phyloP scores from a whole-genome alignment of 2,113 vertebrate genomes.

The Emydocephalus ijimae region DNA sequence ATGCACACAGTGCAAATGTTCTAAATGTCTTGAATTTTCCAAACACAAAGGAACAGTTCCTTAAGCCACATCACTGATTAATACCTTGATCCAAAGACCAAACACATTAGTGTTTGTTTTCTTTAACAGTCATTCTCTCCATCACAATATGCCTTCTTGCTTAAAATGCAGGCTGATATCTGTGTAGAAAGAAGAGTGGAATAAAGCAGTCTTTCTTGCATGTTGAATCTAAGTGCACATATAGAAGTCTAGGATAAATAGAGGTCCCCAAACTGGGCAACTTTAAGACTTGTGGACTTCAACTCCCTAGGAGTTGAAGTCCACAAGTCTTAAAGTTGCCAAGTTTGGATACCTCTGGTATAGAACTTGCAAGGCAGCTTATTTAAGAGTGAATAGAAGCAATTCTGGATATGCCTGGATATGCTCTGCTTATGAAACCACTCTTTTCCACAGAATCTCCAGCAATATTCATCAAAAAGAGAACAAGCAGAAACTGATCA shows the following conservation, averaged over 20 bases:
- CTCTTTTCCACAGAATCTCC: neutral
- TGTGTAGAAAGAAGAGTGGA: neutral
- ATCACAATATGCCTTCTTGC: neutral
- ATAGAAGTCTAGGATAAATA: neutral
- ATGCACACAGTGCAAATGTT: neutral
- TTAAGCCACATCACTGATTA: neutral
- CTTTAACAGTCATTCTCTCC: neutral
- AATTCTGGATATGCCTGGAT: neutral
- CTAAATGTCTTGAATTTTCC: neutral
- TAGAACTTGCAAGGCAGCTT: neutral
- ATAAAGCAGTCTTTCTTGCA: neutral
- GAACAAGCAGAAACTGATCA: neutral
- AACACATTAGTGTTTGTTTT: neutral
- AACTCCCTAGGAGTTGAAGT: too few relatives aligned
- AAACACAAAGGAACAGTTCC: neutral
- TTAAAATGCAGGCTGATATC: neutral
- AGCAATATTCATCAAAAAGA: neutral
- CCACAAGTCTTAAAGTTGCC: too few relatives aligned
- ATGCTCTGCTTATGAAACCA: neutral
- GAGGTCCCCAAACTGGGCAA: too few relatives aligned
- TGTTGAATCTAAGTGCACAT: neutral
- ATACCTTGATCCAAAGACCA: neutral
- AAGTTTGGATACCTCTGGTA: neutral
- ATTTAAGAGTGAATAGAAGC: neutral
- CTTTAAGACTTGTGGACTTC: too few relatives aligned